Base-by-base conservation (phyloP, 2,113 vertebrate species). In the Rousettus leschenaultii region DNA sequence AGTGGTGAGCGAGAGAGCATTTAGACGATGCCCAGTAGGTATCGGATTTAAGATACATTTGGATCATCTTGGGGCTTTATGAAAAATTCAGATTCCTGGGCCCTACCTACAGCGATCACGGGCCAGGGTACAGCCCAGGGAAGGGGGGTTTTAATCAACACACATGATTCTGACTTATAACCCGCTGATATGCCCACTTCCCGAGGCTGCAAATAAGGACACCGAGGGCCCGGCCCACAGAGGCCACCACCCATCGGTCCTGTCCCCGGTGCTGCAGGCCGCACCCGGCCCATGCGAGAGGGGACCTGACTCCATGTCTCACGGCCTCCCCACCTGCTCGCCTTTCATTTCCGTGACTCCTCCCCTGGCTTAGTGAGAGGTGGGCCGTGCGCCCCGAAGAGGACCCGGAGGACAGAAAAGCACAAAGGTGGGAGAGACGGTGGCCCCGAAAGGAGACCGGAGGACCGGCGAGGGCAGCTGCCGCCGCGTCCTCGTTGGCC, bases 191-290 rank as follows among this genome's bases (percentile, higher is more conserved):
- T 13, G 16, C 51, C 19, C 0, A 6, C 13, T 5, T 83, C 63
- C 61, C 0, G 1, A 16, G 19, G 10, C 45, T 89, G 35, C 35
- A 51, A 35, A 73, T 26, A 28, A n/a, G 6, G 55, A 59, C 13
- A 6, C 40, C 73, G 14, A 75, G 16, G 57, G 21, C n/a, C 3
- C 22, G 5, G 11, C 30, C 33, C 22, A 18, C 5, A 9, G n/a
- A 5, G 1, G 13, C 35, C 21, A 51, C 22, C 0, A 7, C 59
- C 28, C 19, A 2, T 26, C 8, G 12, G 8, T 26, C 38, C 15
- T 22, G 48, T 45, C 28, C 6, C 2, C 1, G 7, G 10, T 5
- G 12, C 71, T 4, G 30, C 28, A 65, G 43, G 14, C 33, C 33
- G 11, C 11, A 35, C 19, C 35, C 38, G 10, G 3, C 28, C 33